phyloP scores from a whole-genome alignment of 2,797 vertebrate species.

The Lepidocolaptes lacrymiger region DNA sequence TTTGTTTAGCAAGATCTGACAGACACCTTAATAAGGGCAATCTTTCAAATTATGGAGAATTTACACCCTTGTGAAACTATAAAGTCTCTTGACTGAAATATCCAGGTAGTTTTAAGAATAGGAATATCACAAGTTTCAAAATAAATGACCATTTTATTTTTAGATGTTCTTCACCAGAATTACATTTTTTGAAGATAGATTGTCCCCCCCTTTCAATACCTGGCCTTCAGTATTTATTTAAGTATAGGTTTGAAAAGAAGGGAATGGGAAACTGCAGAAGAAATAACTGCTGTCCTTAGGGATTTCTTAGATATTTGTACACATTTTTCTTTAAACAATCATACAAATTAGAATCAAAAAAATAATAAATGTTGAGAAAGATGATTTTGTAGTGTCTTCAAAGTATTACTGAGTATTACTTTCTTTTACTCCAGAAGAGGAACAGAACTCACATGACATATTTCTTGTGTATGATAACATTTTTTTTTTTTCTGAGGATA shows the following conservation, averaged over 20 bases:
- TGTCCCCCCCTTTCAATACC: rapidly evolving
- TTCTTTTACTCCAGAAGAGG: neutral
- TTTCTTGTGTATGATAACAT: neutral
- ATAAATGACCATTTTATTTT: neutral
- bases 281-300: neutral
- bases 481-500: neutral
- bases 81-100: neutral
- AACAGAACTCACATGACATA: neutral
- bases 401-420: neutral
- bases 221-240: neutral
- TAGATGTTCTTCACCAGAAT: neutral
- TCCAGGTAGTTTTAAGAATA: neutral
- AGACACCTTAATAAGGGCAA: rapidly evolving
- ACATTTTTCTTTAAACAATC: neutral
- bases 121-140: neutral
- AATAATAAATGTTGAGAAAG: neutral
- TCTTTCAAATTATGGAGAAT: neutral
- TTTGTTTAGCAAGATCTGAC: neutral
- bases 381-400: neutral
- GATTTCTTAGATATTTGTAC: neutral
- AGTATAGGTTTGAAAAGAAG: neutral
- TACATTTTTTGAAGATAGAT: neutral
- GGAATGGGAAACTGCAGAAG: neutral
- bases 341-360: neutral
- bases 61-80: neutral